Evolutionary conservation across 2,888 invertebrate species (phyloP).

Genomic region (Aleiodes alternator): DNA sequence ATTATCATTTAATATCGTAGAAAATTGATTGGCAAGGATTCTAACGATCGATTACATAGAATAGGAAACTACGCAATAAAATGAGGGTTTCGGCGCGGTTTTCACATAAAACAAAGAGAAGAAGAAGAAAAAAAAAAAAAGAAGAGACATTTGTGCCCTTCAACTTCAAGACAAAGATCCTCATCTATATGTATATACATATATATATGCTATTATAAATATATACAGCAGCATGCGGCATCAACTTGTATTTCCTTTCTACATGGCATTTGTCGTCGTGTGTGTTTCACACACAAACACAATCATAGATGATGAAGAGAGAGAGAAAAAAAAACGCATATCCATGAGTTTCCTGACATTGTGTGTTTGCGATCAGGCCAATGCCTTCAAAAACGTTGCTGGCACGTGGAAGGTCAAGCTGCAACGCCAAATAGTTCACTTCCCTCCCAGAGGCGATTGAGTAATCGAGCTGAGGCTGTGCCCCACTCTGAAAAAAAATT

Average conservation of each 20-base stretch:
- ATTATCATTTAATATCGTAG: no score
- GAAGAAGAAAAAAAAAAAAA: no score
- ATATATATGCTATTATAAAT: not conserved
- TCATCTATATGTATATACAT: not conserved
- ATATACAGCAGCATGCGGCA: not conserved
- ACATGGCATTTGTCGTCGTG: slow-evolving; percentile 42
- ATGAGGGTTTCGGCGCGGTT: no score
- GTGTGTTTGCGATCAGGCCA: slow-evolving; percentile 56
- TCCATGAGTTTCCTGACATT: not conserved
- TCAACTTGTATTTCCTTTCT: slow-evolving; percentile 28
- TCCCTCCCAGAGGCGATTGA: slow-evolving; percentile 59
- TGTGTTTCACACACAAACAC: slow-evolving; percentile 43
- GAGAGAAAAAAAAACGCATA: slow-evolving; percentile 31
- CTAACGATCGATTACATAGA: no score
- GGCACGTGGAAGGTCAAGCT: slow-evolving; percentile 66
- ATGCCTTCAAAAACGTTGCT: slow-evolving; percentile 61
- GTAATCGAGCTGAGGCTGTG: slow-evolving; percentile 54
- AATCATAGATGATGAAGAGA: slow-evolving; percentile 1
- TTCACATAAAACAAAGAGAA: no score
- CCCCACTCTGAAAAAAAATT: slow-evolving; percentile 15
- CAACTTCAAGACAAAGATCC: not conserved
- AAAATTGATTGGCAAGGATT: no score
- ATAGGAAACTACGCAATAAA: no score
- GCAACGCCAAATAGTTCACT: slow-evolving; percentile 57
- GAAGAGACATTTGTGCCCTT: not conserved